These are phyloP conservation scores for Meloidogyne chitwoodi DNA, from an alignment of 1,140 invertebrate genomes.

Conservation along the genomic window DNA sequence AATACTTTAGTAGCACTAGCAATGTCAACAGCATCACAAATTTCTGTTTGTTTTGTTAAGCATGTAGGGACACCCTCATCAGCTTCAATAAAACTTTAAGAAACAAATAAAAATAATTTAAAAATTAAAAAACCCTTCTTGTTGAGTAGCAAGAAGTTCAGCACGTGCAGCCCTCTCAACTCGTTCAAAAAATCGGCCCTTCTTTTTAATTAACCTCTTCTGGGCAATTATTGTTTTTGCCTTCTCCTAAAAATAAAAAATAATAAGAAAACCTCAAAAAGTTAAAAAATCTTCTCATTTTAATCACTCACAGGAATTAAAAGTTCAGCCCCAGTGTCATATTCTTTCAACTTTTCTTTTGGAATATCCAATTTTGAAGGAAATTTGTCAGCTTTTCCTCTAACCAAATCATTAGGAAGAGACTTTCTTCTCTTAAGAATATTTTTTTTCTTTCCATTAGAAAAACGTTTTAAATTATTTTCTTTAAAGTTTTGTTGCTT, in stretches of 20 bases:
- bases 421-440: background rate
- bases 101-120: too few species aligned
- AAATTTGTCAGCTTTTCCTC: conserved; percentile 4
- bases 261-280: background rate
- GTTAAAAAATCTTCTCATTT: too few species aligned
- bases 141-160: conserved; percentile 45
- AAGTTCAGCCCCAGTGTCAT: conserved; percentile 28
- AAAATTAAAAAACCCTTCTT: conserved; percentile 25
- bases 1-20: conserved; percentile 77
- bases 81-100: conserved; percentile 55
- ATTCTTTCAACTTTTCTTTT: conserved; percentile 15
- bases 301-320: conserved; percentile 14
- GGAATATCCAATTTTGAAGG: background rate
- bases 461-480: too few species aligned
- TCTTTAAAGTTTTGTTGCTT: background rate
- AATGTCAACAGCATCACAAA: conserved; percentile 77
- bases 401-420: background rate
- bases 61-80: conserved; percentile 73
- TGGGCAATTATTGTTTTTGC: conserved; percentile 28
- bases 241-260: conserved; percentile 22
- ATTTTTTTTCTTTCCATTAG: background rate
- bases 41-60: conserved; percentile 76
- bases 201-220: conserved; percentile 29
- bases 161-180: conserved; percentile 42
- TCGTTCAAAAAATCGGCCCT: conserved; percentile 40